A percentile compares a stretch with the other conserved stretches of the same genome.
These are phyloP conservation scores for Periophthalmus modestus DNA, from an alignment of 2,113 vertebrate species.

Conservation along the genomic window DNA sequence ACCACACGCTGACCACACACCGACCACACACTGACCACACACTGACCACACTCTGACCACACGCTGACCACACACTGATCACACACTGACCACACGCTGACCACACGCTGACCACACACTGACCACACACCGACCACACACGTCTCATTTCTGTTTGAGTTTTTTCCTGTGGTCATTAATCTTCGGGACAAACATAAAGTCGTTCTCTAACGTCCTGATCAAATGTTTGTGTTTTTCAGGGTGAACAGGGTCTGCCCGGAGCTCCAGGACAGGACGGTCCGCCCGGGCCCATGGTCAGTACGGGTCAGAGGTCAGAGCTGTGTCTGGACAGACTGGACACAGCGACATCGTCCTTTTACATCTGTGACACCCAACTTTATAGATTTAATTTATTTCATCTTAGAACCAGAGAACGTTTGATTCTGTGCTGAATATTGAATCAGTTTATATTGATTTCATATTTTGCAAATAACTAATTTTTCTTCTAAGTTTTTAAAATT, in stretches of 20 bases:
- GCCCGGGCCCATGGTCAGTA: slow-evolving; percentile 91
- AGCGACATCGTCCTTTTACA: not conserved
- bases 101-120: no score
- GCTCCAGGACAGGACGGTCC: slow-evolving; percentile 93
- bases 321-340: not conserved
- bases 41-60: no score
- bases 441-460: no score
- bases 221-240: slow-evolving; percentile 74
- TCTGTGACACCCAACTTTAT: not conserved
- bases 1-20: no score
- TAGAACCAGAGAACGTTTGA: not conserved
- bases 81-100: no score
- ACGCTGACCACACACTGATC: no score
- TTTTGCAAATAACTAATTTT: no score
- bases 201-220: slow-evolving; percentile 56
- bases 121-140: no score
- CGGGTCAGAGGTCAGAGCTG: not conserved
- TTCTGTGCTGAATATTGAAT: no score
- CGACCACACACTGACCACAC: no score
- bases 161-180: slow-evolving; percentile 67
- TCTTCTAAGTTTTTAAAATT: no score
- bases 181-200: slow-evolving; percentile 50
- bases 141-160: no score
- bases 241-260: slow-evolving; percentile 97
- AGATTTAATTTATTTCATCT: not conserved